These are phyloP conservation scores for Entelurus aequoreus DNA, from an alignment of 2,113 vertebrate species.

Conservation along the genomic window DNA sequence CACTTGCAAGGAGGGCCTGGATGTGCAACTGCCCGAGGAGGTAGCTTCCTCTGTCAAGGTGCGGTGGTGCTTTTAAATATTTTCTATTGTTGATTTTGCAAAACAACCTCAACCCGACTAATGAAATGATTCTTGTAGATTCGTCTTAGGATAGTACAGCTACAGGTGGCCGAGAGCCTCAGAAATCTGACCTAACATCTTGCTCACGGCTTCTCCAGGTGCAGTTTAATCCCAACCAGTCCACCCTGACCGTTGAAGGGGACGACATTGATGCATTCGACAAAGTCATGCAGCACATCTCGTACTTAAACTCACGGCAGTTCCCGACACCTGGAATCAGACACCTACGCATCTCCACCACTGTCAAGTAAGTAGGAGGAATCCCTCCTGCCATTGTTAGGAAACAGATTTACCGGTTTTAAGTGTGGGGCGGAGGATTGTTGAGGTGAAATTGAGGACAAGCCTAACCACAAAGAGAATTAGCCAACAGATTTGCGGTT, in stretches of 20 bases:
- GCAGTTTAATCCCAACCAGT: constrained; percentile 84
- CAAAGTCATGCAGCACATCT: constrained; percentile 89
- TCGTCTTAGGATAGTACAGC: background rate
- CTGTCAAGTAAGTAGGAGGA: constrained; percentile 73
- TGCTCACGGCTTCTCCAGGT: constrained; percentile 67
- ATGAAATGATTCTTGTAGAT: background rate
- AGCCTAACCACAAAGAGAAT: constrained; percentile 22
- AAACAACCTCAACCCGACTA: background rate
- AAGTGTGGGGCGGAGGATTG: constrained; percentile 5
- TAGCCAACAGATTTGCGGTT: constrained; percentile 9
- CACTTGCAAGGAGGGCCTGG: constrained; percentile 95
- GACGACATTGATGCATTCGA: constrained; percentile 84
- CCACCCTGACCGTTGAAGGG: constrained; percentile 81
- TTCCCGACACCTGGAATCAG: constrained; percentile 95
- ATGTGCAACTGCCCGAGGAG: constrained; percentile 81
- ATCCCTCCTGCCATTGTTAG: constrained; percentile 8
- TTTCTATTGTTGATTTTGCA: too few species aligned
- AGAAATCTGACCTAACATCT: background rate
- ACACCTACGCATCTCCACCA: constrained; percentile 81
- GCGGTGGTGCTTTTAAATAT: constrained; percentile 24
- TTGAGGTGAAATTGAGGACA: constrained; percentile 28
- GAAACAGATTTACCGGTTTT: background rate
- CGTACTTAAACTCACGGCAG: constrained; percentile 92
- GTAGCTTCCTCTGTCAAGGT: constrained; percentile 83
- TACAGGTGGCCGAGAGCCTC: background rate